Evolutionary conservation across 1,140 invertebrate genomes (phyloP).

Genomic region (Contarinia nasturtii): DNA sequence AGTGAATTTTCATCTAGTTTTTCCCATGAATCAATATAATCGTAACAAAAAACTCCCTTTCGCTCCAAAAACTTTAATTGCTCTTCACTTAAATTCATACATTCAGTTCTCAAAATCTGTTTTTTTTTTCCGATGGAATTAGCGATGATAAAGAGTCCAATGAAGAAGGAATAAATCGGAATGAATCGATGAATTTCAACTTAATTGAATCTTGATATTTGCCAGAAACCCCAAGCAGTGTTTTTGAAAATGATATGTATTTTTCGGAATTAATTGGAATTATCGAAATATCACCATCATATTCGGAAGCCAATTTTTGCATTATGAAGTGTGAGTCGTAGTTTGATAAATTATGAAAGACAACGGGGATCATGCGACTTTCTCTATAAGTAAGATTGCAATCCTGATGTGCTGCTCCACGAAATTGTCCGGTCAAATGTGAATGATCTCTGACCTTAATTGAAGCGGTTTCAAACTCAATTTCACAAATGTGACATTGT

Average conservation of each 20-base stretch:
- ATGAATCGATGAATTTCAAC: slow-evolving; percentile 17
- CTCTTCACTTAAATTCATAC: slow-evolving; percentile 2
- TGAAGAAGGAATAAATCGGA: too few relatives aligned
- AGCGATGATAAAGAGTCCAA: slow-evolving; percentile 9
- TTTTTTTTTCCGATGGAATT: slow-evolving; percentile 1
- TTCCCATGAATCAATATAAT: slow-evolving; percentile 13
- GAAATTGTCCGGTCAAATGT: slow-evolving; percentile 11
- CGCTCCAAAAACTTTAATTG: slow-evolving; percentile 12
- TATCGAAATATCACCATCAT: slow-evolving; percentile 11
- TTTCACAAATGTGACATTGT: slow-evolving; percentile 18
- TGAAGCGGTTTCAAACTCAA: too few relatives aligned
- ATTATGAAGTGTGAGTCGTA: slow-evolving; percentile 22
- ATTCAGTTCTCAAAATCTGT: too few relatives aligned
- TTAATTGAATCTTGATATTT: slow-evolving; percentile 3
- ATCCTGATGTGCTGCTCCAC: slow-evolving; percentile 15
- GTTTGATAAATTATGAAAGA: slow-evolving; percentile 18
- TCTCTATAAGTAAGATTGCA: slow-evolving; percentile 21
- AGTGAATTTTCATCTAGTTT: slow-evolving; percentile 15
- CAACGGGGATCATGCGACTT: slow-evolving; percentile 15
- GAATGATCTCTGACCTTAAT: too few relatives aligned
- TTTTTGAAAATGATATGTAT: slow-evolving; percentile 11
- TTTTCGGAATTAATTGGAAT: slow-evolving; percentile 21
- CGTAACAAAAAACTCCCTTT: slow-evolving; percentile 18
- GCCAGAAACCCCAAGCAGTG: not conserved
- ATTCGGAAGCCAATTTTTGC: slow-evolving; percentile 10